Base-by-base conservation (phyloP, 2,113 vertebrate genomes). In the Chloropsis hardwickii region DNA sequence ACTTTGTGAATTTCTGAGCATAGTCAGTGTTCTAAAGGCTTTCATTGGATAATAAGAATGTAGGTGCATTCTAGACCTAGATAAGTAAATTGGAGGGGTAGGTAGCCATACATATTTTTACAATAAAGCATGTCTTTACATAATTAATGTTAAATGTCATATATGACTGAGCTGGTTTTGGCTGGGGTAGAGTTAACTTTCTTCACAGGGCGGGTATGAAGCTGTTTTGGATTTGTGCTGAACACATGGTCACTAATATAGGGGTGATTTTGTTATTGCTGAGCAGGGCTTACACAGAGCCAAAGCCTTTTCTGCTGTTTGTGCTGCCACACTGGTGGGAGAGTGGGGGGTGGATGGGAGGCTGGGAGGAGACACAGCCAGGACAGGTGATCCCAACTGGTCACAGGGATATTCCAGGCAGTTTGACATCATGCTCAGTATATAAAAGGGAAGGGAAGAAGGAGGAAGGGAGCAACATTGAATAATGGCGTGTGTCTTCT, bases 291-390 rank as follows among this genome's bases (percentile, higher is more conserved):
- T 2, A 11, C 23, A 15, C 22, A 77, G 33, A 23, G 14, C 39
- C 27, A 45, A 28, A 15, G 47, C 12, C 23, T 61, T 45, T 39
- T 39, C 12, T 53, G 15, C 3, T 45, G 7, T 39, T 45, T 3
- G 1, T 33, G 5, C 47, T 45, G 28, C 15, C 14, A 9, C 3
- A 8, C 14, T 78, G 54, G 18, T 45, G 39, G 6, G 33, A 17
- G 7, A 33, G 14, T 14, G 25, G 18, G 14, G 11, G 6, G 3
- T 51, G 6, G 27, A 10, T 2, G 1, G 39, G 19, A 39, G 8
- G 8, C 5, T 69, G 45, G 33, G 27, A 39, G 33, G 18, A 39
- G 62, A 9, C 33, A 45, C 22, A 60, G 22, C 18, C 18, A 13
- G 45, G 27, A 28, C 12, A 60, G 33, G 0, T 39, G 39, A 69